phyloP scores from a whole-genome alignment of 2,888 invertebrate genomes.

The Brachypalpus laphriformis region DNA sequence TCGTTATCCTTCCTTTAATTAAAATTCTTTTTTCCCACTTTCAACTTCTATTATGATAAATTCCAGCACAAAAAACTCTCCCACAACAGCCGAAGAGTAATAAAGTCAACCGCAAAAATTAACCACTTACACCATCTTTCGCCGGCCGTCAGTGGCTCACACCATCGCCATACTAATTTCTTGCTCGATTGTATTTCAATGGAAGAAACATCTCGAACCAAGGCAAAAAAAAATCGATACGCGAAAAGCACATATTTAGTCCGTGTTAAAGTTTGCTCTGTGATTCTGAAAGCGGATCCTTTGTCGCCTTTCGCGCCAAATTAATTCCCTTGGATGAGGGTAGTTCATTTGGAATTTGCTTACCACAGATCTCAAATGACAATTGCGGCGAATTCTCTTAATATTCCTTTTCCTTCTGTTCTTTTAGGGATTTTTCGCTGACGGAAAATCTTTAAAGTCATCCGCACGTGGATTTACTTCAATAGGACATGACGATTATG shows the following conservation, averaged over 20 bases:
- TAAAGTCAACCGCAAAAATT: slow-evolving; percentile 34
- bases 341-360: slow-evolving; percentile 9
- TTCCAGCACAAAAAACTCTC: slow-evolving; percentile 5
- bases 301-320: slow-evolving; percentile 22
- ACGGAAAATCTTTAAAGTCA: slow-evolving; percentile 7
- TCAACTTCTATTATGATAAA: slow-evolving; percentile 20
- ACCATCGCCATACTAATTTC: slow-evolving; percentile 9
- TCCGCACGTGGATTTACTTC: slow-evolving; percentile 16
- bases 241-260: background rate
- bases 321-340: slow-evolving; percentile 32
- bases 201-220: background rate
- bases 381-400: slow-evolving; percentile 28
- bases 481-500: slow-evolving; percentile 7
- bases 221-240: slow-evolving; percentile 44
- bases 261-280: slow-evolving; percentile 20
- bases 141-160: background rate
- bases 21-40: slow-evolving; percentile 19
- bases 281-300: slow-evolving; percentile 35
- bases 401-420: background rate
- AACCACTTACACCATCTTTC: slow-evolving; percentile 31
- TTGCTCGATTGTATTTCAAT: slow-evolving; percentile 36
- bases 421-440: slow-evolving; percentile 13
- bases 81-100: slow-evolving; percentile 1
- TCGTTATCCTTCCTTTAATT: slow-evolving; percentile 53
- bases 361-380: slow-evolving; percentile 18